Evolutionary conservation across 2,797 vertebrate genomes (phyloP), one percentile per base, ranked within the genome.

Genomic region (Holocentrus rufus): DNA sequence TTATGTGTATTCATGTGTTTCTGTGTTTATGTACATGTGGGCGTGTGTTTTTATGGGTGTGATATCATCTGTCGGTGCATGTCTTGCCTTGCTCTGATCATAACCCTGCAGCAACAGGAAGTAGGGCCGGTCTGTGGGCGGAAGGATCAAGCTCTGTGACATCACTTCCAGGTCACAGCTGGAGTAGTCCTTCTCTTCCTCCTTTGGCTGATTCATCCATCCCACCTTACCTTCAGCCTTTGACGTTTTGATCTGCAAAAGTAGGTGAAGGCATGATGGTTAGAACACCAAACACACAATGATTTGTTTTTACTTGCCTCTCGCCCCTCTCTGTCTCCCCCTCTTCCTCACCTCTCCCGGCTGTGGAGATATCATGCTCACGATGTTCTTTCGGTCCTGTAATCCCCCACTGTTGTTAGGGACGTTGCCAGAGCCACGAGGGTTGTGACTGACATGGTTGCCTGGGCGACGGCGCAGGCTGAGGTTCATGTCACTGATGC

Each of bases 401-500:
- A 74, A 30, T 31, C 69, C 90, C 23, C 57, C 82, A 1, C 78
- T 85, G 74, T 91, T 90, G 83, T 81, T 89, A 0, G 85, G 42
- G 25, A 72, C 73, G 66, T 80, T 90, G 68, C 85, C 86, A 13
- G 87, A 42, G 31, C 80, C 87, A 6, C 56, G 81, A 18, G 85
- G 72, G 17, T 93, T 92, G 25, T 83, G 90, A 82, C 71, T 61
- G 30, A 90, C 74, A 0, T 94, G 92, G 84, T 94, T 94, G 58
- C 94, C 93, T 55, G 94, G 94, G 22, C 96, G 94, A 39, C 95
- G 93, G 4, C 95, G 92, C 22, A 95, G 91, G 87, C 94, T 97
- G 69, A 98, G 86, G 88, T 97, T 96, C 93, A 97, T 95, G 85
- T 97, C 96, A 1, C 96, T 97, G 90, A 97, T 96, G 84, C 96